Percentiles rank a stretch among this genome's conserved stretches.
Evolutionary conservation across 2,888 invertebrate genomes (phyloP).

Genomic region (Beris chalybata): DNA sequence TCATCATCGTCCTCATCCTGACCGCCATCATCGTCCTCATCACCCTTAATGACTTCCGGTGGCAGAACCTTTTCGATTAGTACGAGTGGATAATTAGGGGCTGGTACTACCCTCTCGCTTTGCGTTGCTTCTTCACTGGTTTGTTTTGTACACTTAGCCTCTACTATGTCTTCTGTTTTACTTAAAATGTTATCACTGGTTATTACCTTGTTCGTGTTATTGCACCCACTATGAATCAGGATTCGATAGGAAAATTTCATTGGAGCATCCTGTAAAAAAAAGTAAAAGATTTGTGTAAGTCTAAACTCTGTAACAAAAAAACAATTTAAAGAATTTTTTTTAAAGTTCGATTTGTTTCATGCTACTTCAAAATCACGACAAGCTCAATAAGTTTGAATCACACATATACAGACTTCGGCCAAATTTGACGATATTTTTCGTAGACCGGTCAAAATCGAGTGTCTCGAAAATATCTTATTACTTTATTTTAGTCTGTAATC

Average conservation of each 20-base stretch:
- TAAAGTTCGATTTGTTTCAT: too few species aligned
- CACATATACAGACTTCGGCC: too few species aligned
- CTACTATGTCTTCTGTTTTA: conserved; percentile 30
- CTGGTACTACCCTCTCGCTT: conserved; percentile 27
- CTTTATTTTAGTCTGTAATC: too few species aligned
- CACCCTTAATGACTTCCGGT: neutral
- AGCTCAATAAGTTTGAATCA: too few species aligned
- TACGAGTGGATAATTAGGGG: conserved; percentile 29
- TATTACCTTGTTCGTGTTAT: conserved; percentile 36
- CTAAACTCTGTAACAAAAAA: too few species aligned
- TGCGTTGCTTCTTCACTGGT: conserved; percentile 6
- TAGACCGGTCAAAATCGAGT: too few species aligned
- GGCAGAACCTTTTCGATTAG: conserved; percentile 3
- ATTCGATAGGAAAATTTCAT: conserved; percentile 69
- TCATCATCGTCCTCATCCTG: conserved; percentile 4
- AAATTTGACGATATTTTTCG: too few species aligned
- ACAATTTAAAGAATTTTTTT: too few species aligned
- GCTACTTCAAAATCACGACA: too few species aligned
- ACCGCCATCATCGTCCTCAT: neutral
- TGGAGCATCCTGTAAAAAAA: conserved; percentile 60
- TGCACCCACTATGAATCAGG: conserved; percentile 48
- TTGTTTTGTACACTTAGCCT: conserved; percentile 41
- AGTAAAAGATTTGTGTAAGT: neutral
- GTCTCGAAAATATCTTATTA: too few species aligned
- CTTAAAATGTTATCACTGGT: conserved; percentile 29